Conservation (phyloP, 2,888 invertebrate genomes). For the Chydorus sphaericus region DNA sequence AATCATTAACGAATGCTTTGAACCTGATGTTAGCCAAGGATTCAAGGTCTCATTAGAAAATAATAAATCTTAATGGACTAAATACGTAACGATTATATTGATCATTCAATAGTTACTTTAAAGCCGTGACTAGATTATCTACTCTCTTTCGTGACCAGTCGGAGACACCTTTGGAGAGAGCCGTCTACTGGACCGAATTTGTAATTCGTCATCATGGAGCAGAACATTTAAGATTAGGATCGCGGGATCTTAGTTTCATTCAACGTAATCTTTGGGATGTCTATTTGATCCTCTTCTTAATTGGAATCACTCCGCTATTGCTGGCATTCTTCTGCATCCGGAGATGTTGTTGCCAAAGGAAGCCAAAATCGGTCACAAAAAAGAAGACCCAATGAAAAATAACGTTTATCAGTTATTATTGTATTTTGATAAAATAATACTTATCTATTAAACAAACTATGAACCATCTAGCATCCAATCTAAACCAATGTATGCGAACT, state of each 20-base stretch:
- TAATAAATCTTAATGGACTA: background rate
- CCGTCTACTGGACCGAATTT: constrained; percentile 20
- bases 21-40: constrained; percentile 8
- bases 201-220: constrained; percentile 15
- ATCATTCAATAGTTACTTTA: background rate
- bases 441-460: no score
- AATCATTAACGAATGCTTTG: constrained; percentile 5
- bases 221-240: background rate
- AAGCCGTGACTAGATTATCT: background rate
- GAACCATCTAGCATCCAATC: no score
- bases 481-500: no score
- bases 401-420: no score
- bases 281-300: constrained; percentile 2
- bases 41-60: background rate
- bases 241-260: background rate
- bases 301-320: background rate
- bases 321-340: background rate
- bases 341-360: background rate
- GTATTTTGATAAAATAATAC: no score
- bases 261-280: constrained; percentile 2
- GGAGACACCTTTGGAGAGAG: constrained; percentile 18
- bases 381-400: background rate
- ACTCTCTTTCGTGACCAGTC: constrained; percentile 16
- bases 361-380: background rate
- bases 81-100: background rate